These are phyloP conservation scores for Lasioglossum zephyrum DNA, from an alignment of 2,888 invertebrate genomes.

Conservation along the genomic window DNA sequence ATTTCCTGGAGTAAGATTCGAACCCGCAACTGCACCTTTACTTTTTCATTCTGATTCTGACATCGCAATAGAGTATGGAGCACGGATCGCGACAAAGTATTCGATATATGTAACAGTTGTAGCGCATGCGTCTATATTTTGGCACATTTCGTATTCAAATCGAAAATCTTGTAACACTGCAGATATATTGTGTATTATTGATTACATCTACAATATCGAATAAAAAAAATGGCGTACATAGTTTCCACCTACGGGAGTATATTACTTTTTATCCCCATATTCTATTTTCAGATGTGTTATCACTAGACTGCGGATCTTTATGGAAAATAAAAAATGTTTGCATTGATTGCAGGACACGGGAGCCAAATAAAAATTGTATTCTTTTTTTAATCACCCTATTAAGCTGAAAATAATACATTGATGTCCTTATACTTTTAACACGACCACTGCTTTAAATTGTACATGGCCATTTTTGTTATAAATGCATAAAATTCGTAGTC, in stretches of 20 bases:
- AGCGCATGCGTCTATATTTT: conserved; percentile 52
- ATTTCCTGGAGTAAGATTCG: conserved; percentile 39
- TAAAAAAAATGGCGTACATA: not conserved
- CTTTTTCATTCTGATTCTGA: conserved; percentile 42
- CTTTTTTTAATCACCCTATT: too few species aligned
- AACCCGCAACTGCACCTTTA: conserved; percentile 39
- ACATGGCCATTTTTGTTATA: too few species aligned
- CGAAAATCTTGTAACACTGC: conserved; percentile 12
- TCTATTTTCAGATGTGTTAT: not conserved
- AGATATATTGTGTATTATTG: conserved; percentile 13
- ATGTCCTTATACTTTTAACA: too few species aligned
- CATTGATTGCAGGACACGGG: too few species aligned
- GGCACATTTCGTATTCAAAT: not conserved
- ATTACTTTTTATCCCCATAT: not conserved
- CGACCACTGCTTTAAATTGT: too few species aligned
- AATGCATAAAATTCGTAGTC: too few species aligned
- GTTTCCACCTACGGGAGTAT: not conserved
- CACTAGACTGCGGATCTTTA: too few species aligned
- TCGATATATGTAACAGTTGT: not conserved
- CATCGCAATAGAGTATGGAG: not conserved
- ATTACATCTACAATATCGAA: not conserved
- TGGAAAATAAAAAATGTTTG: too few species aligned
- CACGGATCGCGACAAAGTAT: not conserved
- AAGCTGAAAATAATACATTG: too few species aligned
- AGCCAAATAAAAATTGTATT: too few species aligned